phyloP scores from a whole-genome alignment of 2,888 invertebrate genomes.

The Lamproptera curius region DNA sequence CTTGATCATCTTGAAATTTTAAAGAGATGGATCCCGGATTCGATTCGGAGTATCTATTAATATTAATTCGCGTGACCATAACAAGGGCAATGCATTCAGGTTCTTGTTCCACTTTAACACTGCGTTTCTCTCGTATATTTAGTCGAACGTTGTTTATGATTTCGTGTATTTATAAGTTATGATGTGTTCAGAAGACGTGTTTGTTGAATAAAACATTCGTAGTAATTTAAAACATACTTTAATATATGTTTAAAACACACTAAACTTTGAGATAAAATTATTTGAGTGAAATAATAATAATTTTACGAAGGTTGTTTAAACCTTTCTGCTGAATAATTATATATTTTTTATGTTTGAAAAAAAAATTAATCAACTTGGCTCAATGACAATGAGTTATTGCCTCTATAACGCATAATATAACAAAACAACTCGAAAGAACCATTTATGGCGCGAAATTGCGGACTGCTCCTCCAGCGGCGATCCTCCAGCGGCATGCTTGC shows the following conservation, averaged over 20 bases:
- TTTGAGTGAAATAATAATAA: no score
- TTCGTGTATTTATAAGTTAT: background rate
- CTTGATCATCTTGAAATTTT: constrained; percentile 10
- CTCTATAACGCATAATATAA: background rate
- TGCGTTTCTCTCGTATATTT: background rate
- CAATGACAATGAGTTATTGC: background rate
- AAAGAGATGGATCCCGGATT: constrained; percentile 3
- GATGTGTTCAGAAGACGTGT: no score
- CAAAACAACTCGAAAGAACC: background rate
- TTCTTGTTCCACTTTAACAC: constrained; percentile 13
- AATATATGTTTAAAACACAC: no score
- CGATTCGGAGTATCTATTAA: constrained; percentile 4
- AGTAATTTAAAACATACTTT: no score
- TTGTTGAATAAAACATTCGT: no score
- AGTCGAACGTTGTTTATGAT: background rate
- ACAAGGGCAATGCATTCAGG: constrained; percentile 19
- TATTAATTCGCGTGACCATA: constrained; percentile 13
- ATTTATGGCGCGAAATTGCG: constrained; percentile 8
- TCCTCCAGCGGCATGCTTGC: constrained; percentile 13
- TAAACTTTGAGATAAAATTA: no score
- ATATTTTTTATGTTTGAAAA: no score
- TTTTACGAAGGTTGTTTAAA: no score
- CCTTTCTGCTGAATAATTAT: no score
- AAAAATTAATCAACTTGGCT: no score
- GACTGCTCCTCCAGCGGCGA: constrained; percentile 1